phyloP scores from a whole-genome alignment of 1,140 invertebrate genomes.

The Leptopilina boulardi region DNA sequence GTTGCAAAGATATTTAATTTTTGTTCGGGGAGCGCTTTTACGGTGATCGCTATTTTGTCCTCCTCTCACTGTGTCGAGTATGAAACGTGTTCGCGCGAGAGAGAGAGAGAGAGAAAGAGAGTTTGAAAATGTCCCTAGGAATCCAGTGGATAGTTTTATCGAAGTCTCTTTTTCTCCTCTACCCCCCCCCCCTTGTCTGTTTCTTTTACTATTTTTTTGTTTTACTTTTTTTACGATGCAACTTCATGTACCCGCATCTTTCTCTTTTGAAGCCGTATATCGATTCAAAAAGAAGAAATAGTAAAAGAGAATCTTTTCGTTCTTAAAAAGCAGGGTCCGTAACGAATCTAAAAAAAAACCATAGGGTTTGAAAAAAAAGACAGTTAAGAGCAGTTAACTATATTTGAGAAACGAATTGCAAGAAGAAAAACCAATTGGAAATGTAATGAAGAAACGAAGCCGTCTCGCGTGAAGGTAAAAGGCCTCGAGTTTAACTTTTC shows the following conservation, averaged over 20 bases:
- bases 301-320: not conserved
- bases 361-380: slow-evolving; percentile 8
- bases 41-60: slow-evolving; percentile 56
- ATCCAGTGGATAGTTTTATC: slow-evolving; percentile 48
- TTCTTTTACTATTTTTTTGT: slow-evolving; percentile 41
- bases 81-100: slow-evolving; percentile 34
- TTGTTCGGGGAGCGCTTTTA: slow-evolving; percentile 64
- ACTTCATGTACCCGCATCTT: slow-evolving; percentile 45
- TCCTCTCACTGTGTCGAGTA: slow-evolving; percentile 41
- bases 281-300: not conserved
- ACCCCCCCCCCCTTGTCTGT: slow-evolving; percentile 40
- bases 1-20: slow-evolving; percentile 70
- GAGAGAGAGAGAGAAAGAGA: no score
- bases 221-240: slow-evolving; percentile 54
- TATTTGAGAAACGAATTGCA: slow-evolving; percentile 47
- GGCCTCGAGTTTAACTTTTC: slow-evolving; percentile 25
- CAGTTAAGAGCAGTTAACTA: slow-evolving; percentile 40
- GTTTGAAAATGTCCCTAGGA: slow-evolving; percentile 34
- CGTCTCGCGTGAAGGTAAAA: slow-evolving; percentile 32
- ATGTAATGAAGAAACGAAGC: slow-evolving; percentile 28
- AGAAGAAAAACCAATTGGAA: slow-evolving; percentile 41
- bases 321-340: slow-evolving; percentile 21
- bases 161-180: slow-evolving; percentile 41
- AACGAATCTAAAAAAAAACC: slow-evolving; percentile 30
- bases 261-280: slow-evolving; percentile 51